Conservation (phyloP, 2,797 vertebrate species). For the Nannoperca australis region DNA sequence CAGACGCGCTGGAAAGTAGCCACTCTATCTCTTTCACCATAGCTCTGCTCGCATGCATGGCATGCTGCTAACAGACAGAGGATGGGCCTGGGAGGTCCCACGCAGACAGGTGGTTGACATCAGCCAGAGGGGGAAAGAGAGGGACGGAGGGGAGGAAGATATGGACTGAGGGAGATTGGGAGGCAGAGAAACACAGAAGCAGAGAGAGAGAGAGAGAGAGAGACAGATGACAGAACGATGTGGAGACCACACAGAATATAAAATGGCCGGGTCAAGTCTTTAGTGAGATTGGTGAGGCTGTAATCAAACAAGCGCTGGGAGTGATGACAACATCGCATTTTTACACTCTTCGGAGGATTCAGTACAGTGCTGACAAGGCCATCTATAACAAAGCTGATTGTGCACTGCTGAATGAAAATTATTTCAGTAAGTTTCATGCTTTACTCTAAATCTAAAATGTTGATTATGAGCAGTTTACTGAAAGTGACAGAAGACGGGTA, state of each 20-base stretch:
- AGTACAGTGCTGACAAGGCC: constrained; percentile 4
- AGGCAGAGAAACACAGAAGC: constrained; percentile 49
- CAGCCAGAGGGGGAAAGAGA: constrained; percentile 46
- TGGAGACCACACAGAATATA: constrained; percentile 80
- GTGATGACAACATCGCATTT: constrained; percentile 35
- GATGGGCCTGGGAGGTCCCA: constrained; percentile 82
- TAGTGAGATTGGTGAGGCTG: constrained; percentile 51
- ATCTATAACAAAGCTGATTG: background rate
- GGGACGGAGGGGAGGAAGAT: constrained; percentile 19
- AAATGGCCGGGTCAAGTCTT: constrained; percentile 70
- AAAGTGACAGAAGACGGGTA: background rate
- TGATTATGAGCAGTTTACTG: background rate
- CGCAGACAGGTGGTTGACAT: constrained; percentile 83
- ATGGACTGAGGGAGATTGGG: constrained; percentile 26
- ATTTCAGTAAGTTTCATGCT: background rate
- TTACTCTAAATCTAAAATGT: background rate
- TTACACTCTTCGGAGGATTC: constrained; percentile 18
- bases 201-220: constrained; percentile 49
- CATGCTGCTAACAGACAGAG: constrained; percentile 79
- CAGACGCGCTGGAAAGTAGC: constrained; percentile 51
- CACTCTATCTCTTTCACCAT: constrained; percentile 69
- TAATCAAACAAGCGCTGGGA: constrained; percentile 47
- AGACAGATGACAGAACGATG: constrained; percentile 68
- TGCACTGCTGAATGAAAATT: background rate
- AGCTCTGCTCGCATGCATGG: constrained; percentile 70